These are phyloP conservation scores for Drosophila diplacantha DNA, from an alignment of 2,888 invertebrate species.

Conservation along the genomic window DNA sequence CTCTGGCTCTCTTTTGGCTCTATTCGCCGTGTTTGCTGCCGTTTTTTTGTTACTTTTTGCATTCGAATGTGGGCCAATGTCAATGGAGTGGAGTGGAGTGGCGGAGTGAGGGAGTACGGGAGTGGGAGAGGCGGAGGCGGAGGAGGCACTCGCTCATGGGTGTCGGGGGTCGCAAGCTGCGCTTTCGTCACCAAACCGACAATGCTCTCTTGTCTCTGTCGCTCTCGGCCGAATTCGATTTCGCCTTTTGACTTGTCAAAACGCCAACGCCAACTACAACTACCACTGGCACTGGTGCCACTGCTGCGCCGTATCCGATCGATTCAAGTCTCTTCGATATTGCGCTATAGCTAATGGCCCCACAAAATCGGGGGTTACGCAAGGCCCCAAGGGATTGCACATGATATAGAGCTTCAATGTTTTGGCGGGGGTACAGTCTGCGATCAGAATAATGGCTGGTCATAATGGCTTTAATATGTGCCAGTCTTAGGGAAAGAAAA, in stretches of 20 bases:
- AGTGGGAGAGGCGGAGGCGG: conserved; percentile 40
- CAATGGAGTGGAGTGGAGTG: conserved; percentile 52
- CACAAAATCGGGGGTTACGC: conserved; percentile 52
- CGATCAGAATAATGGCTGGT: conserved; percentile 19
- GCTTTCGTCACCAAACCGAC: conserved; percentile 44
- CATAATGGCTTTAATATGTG: conserved; percentile 1
- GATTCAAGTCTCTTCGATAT: conserved; percentile 57
- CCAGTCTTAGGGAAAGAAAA: not conserved
- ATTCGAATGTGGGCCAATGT: conserved; percentile 75
- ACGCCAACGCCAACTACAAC: conserved; percentile 29
- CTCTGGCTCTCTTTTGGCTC: conserved; percentile 29
- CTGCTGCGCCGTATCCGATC: conserved; percentile 59
- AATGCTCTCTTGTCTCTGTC: conserved; percentile 21
- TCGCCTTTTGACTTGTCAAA: conserved; percentile 36
- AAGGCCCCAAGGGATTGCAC: conserved; percentile 48
- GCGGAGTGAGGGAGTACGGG: conserved; percentile 31
- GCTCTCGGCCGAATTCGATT: conserved; percentile 30
- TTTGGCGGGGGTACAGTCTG: conserved; percentile 16
- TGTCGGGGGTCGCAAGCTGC: conserved; percentile 66
- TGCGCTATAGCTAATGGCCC: conserved; percentile 50
- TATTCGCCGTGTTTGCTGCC: conserved; percentile 17
- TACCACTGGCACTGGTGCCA: conserved; percentile 3
- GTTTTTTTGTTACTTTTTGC: conserved; percentile 48
- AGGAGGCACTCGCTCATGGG: conserved; percentile 60
- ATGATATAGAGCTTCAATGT: conserved; percentile 29